A percentile compares a stretch with the other conserved stretches of the same genome.
These are phyloP conservation scores for Poeciliopsis presidionis DNA, from an alignment of 2,797 vertebrate genomes.

Conservation along the genomic window DNA sequence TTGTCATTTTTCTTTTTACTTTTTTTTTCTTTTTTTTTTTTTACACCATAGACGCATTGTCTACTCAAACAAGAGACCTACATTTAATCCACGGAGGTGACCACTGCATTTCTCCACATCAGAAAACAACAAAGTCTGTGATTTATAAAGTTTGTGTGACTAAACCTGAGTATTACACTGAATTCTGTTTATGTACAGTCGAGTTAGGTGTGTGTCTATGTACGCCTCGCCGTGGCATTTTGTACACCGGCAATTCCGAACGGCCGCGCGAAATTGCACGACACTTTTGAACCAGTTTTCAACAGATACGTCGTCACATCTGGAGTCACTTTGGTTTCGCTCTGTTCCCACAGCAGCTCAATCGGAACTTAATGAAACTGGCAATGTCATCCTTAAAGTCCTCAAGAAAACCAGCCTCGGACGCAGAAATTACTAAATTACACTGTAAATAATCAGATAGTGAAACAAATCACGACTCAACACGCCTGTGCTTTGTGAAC, in stretches of 20 bases:
- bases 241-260: slow-evolving; percentile 24
- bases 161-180: slow-evolving; percentile 76
- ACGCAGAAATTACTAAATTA: slow-evolving; percentile 50
- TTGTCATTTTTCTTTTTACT: slow-evolving; percentile 20
- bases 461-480: slow-evolving; percentile 56
- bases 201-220: slow-evolving; percentile 34
- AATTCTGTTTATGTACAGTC: slow-evolving; percentile 49
- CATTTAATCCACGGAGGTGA: slow-evolving; percentile 69
- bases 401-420: slow-evolving; percentile 35
- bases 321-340: slow-evolving; percentile 69
- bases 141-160: slow-evolving; percentile 64
- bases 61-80: slow-evolving; percentile 61
- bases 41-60: slow-evolving; percentile 70
- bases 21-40: slow-evolving; percentile 36
- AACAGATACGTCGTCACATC: slow-evolving; percentile 40
- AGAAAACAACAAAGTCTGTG: slow-evolving; percentile 66
- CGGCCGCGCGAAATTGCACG: slow-evolving; percentile 31
- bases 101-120: slow-evolving; percentile 55
- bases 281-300: slow-evolving; percentile 39
- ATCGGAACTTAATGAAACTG: slow-evolving; percentile 23
- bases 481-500: slow-evolving; percentile 42
- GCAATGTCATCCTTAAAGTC: slow-evolving; percentile 21
- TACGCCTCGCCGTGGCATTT: slow-evolving; percentile 29
- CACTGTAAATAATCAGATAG: slow-evolving; percentile 48
- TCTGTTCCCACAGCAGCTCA: slow-evolving; percentile 35